Evolutionary conservation across 2,888 invertebrate species (phyloP).

Genomic region (Aethes cnicana): DNA sequence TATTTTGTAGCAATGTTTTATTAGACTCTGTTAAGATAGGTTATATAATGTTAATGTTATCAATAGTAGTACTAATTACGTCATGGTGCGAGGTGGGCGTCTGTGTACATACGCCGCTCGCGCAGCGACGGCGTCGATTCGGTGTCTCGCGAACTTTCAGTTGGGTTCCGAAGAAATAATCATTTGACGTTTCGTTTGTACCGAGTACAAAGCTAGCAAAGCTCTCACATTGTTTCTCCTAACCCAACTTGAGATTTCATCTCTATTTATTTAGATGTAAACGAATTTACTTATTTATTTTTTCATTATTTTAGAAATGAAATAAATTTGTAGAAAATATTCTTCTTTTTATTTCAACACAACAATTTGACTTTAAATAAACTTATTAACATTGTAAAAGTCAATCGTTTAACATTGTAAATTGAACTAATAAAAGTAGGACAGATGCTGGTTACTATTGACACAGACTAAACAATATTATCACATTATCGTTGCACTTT

Average conservation of each 20-base stretch:
- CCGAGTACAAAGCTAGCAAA: conserved; percentile 6
- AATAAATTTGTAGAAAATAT: conserved; percentile 76
- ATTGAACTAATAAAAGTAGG: background rate
- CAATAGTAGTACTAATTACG: conserved; percentile 11
- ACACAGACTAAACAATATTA: background rate
- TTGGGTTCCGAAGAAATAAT: conserved; percentile 77
- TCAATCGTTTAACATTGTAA: too few species aligned
- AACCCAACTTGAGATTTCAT: conserved; percentile 82
- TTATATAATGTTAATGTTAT: conserved; percentile 20
- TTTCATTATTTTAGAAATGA: conserved; percentile 66
- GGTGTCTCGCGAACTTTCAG: conserved; percentile 75
- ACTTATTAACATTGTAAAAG: background rate
- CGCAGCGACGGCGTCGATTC: conserved; percentile 50
- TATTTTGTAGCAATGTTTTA: conserved; percentile 15
- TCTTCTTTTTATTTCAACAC: conserved; percentile 52
- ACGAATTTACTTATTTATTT: conserved; percentile 72
- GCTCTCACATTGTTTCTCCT: conserved; percentile 57
- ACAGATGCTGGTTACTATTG: background rate
- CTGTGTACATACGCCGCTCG: conserved; percentile 67
- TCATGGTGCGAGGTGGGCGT: conserved; percentile 17
- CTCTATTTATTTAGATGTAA: conserved; percentile 70
- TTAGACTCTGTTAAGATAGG: conserved; percentile 11
- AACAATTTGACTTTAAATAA: conserved; percentile 17
- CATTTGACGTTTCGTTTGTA: conserved; percentile 29
- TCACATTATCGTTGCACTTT: background rate